phyloP scores from a whole-genome alignment of 2,113 vertebrate species.

The Anolis sagrei region DNA sequence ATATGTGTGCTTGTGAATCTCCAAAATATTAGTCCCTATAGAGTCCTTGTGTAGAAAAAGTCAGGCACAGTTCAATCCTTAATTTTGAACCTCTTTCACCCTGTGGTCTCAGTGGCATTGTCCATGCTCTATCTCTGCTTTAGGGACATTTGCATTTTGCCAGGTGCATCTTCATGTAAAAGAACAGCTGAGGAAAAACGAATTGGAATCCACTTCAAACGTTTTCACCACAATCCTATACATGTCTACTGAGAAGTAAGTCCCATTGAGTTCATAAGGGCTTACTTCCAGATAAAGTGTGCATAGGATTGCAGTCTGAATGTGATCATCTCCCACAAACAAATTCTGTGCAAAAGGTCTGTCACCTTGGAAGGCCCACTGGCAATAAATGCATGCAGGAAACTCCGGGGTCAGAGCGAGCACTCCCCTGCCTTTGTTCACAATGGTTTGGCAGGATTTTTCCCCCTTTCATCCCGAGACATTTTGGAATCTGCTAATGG shows the following conservation, averaged over 20 bases:
- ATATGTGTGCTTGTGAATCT: conserved; percentile 32
- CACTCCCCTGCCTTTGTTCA: conserved; percentile 23
- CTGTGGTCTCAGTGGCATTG: conserved; percentile 42
- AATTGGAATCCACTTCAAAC: conserved; percentile 6
- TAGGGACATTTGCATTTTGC: conserved; percentile 8
- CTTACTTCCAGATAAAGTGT: background rate
- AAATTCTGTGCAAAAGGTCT: conserved; percentile 8
- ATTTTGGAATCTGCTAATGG: conserved; percentile 12
- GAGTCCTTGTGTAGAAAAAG: conserved; percentile 21
- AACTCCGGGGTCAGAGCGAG: conserved; percentile 19
- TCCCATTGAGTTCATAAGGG: background rate
- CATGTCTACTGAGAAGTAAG: background rate
- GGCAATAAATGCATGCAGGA: background rate
- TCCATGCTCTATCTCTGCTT: conserved; percentile 21
- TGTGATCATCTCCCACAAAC: background rate
- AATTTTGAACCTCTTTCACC: conserved; percentile 29
- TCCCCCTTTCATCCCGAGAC: conserved; percentile 62
- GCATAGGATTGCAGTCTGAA: background rate
- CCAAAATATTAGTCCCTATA: conserved; percentile 2
- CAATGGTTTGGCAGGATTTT: conserved; percentile 51
- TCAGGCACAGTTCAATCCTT: background rate
- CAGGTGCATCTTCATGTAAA: conserved; percentile 23
- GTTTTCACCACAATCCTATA: background rate
- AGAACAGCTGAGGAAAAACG: conserved; percentile 8
- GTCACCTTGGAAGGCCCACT: background rate